Evolutionary conservation across 2,797 vertebrate species (phyloP).

Genomic region (Pseudocheirus occidentalis): DNA sequence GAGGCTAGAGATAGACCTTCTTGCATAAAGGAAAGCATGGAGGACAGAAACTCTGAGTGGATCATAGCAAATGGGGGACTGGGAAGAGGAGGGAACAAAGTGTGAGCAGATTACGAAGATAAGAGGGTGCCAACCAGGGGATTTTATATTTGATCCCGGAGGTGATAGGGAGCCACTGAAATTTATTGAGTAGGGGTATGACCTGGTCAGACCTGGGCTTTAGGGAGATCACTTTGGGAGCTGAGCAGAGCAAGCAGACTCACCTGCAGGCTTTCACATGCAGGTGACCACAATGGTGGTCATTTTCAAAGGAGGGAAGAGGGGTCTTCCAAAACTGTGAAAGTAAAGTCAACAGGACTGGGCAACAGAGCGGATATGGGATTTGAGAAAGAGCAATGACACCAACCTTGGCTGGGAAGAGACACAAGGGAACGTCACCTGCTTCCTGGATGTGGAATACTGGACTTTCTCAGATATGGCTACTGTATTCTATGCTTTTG

Average conservation of each 20-base stretch:
- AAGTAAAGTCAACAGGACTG: background rate
- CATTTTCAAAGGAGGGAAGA: background rate
- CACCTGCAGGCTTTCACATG: background rate
- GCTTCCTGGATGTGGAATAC: background rate
- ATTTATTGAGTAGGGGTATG: background rate
- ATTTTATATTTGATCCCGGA: background rate
- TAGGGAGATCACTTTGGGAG: background rate
- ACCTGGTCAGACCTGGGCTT: background rate
- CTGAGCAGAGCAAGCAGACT: too few relatives aligned
- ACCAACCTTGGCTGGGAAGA: background rate
- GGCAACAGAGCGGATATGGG: background rate
- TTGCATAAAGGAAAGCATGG: background rate
- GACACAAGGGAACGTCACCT: background rate
- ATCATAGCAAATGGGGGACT: background rate
- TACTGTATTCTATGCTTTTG: background rate
- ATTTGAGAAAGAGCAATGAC: background rate
- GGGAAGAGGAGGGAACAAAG: background rate
- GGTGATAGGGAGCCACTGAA: background rate
- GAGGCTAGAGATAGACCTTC: background rate
- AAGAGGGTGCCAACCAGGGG: background rate
- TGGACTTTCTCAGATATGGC: background rate
- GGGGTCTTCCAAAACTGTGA: background rate
- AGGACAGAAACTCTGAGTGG: background rate
- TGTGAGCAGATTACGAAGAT: background rate
- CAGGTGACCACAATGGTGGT: background rate